phyloP scores from a whole-genome alignment of 2,888 invertebrate genomes.

The Aphidoletes aphidimyza region DNA sequence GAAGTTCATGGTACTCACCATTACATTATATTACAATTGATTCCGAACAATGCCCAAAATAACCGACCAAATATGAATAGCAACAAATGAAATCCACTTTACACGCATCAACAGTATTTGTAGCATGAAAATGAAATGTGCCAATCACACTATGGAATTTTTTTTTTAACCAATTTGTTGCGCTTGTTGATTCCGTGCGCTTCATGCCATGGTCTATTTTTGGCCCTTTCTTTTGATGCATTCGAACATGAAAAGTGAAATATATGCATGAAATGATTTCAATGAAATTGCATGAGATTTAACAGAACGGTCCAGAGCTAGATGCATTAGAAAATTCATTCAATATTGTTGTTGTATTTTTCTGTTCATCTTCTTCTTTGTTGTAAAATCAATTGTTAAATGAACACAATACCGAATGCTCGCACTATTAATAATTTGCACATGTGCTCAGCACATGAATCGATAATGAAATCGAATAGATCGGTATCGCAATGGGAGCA shows the following conservation, averaged over 20 bases:
- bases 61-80: not conserved
- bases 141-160: not conserved
- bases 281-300: too few relatives aligned
- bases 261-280: slow-evolving; percentile 4
- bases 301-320: not conserved
- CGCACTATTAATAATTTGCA: slow-evolving; percentile 1
- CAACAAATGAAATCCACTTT: not conserved
- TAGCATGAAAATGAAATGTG: slow-evolving; percentile 1
- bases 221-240: not conserved
- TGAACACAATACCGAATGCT: slow-evolving; percentile 31
- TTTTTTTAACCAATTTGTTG: not conserved
- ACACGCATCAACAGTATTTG: slow-evolving; percentile 25
- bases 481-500: too few relatives aligned
- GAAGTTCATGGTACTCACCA: not conserved
- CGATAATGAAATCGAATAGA: slow-evolving; percentile 32
- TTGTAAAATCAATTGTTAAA: slow-evolving; percentile 39
- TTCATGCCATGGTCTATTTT: slow-evolving; percentile 24
- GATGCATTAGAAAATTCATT: slow-evolving; percentile 19
- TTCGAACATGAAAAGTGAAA: slow-evolving; percentile 17
- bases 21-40: not conserved
- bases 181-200: not conserved
- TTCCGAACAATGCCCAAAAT: not conserved
- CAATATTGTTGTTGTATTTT: not conserved
- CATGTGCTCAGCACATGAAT: slow-evolving; percentile 36
- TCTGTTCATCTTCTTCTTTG: not conserved